These are phyloP conservation scores for Nysson spinosus DNA, from an alignment of 2,888 invertebrate genomes.

Conservation along the genomic window DNA sequence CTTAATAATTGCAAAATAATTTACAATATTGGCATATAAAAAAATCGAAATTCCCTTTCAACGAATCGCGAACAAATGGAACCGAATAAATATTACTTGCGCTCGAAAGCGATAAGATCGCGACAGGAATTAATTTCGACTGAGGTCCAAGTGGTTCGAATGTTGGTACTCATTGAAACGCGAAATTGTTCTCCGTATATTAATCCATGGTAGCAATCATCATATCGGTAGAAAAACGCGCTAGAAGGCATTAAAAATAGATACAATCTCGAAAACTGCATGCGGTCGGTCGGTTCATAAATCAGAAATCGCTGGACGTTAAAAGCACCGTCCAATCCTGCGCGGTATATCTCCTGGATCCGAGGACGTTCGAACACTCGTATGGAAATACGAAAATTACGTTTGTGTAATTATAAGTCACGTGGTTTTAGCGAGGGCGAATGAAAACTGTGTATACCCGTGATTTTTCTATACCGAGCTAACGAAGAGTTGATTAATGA, in stretches of 20 bases:
- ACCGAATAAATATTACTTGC: conserved; percentile 52
- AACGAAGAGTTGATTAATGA: too few species aligned
- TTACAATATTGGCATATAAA: too few species aligned
- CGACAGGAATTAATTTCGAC: conserved; percentile 53
- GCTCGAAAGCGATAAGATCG: conserved; percentile 35
- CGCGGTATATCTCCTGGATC: background rate
- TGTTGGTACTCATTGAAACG: conserved; percentile 31
- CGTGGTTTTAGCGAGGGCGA: conserved; percentile 16
- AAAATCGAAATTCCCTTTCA: too few species aligned
- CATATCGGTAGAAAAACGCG: conserved; percentile 26
- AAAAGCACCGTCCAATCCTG: background rate
- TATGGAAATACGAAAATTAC: conserved; percentile 33
- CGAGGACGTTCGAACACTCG: conserved; percentile 1
- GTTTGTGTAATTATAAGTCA: conserved; percentile 49
- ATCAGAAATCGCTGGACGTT: conserved; percentile 55
- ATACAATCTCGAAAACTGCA: conserved; percentile 50
- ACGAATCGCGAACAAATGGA: too few species aligned
- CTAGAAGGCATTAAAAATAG: conserved; percentile 42
- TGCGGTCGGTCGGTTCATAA: conserved; percentile 51
- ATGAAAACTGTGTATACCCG: too few species aligned
- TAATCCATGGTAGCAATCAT: conserved; percentile 21
- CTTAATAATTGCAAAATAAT: too few species aligned
- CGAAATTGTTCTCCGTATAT: conserved; percentile 14
- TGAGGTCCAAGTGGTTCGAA: too few species aligned
- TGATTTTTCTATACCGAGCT: too few species aligned